These are phyloP conservation scores for Neoitamus cyanurus DNA, from an alignment of 2,888 invertebrate genomes.

Conservation along the genomic window DNA sequence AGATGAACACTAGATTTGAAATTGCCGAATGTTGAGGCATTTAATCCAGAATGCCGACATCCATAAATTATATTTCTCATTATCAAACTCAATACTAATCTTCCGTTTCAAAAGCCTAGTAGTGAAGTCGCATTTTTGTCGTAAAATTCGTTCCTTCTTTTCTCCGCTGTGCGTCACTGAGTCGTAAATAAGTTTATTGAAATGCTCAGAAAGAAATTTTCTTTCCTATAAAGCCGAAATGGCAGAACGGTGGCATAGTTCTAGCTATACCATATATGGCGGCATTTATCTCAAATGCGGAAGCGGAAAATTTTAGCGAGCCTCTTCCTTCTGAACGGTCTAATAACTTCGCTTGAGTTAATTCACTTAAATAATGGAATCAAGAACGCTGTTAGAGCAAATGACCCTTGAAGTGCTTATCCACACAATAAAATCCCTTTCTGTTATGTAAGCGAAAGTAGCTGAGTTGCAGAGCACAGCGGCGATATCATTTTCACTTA, in stretches of 20 bases:
- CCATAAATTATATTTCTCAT: no score
- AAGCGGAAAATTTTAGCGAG: neutral
- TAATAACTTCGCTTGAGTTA: conserved; percentile 27
- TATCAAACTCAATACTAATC: no score
- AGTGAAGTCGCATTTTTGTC: no score
- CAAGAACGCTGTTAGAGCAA: conserved; percentile 28
- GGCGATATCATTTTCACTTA: conserved; percentile 38
- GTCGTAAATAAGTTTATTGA: neutral
- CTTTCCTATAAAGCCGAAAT: neutral
- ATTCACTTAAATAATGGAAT: conserved; percentile 37
- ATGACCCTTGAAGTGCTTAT: conserved; percentile 41
- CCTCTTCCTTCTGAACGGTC: neutral
- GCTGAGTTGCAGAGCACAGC: conserved; percentile 13
- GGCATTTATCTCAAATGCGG: neutral
- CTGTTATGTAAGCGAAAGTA: conserved; percentile 28
- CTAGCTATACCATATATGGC: neutral
- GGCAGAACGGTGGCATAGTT: neutral
- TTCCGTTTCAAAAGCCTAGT: no score
- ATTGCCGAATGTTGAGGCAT: no score
- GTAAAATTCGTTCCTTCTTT: neutral
- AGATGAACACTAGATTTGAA: no score
- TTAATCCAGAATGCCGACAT: no score
- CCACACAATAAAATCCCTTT: conserved; percentile 40
- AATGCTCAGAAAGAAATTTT: neutral
- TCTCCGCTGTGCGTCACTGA: neutral